A percentile compares a stretch with the other conserved stretches of the same genome.
phyloP scores from a whole-genome alignment of 1,140 invertebrate genomes.

The Drosophila biarmipes region DNA sequence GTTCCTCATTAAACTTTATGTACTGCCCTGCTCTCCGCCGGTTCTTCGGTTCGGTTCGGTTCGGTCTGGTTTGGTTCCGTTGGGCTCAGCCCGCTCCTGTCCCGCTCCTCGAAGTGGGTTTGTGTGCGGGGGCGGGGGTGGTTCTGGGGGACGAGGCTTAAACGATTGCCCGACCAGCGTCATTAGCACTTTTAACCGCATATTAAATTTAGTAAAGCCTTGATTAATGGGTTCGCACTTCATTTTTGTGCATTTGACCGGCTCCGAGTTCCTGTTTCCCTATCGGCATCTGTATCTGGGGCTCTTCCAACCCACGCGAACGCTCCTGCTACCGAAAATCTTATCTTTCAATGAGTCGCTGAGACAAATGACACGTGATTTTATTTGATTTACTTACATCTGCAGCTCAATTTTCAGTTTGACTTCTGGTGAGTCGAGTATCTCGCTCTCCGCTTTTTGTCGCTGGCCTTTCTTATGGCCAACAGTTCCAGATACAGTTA shows the following conservation, averaged over 20 bases:
- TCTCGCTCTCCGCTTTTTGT: constrained; percentile 38
- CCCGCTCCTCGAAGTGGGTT: constrained; percentile 16
- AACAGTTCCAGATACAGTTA: constrained; percentile 59
- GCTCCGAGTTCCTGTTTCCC: constrained; percentile 14
- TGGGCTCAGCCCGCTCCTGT: constrained; percentile 28
- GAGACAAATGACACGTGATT: constrained; percentile 83
- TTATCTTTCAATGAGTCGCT: constrained; percentile 76
- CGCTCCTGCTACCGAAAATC: constrained; percentile 62
- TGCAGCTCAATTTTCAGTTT: constrained; percentile 83
- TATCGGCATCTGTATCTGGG: not conserved
- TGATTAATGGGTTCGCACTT: constrained; percentile 72
- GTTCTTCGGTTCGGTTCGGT: constrained; percentile 23
- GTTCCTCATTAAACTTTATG: constrained; percentile 84
- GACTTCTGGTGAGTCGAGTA: constrained; percentile 66
- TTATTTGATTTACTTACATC: constrained; percentile 84
- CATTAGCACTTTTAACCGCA: constrained; percentile 84
- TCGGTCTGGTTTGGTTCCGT: constrained; percentile 10
- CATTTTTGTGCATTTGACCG: constrained; percentile 55
- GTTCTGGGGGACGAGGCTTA: constrained; percentile 43
- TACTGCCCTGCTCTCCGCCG: constrained; percentile 55
- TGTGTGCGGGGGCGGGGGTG: constrained; percentile 31
- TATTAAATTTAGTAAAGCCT: constrained; percentile 80
- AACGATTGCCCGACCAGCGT: constrained; percentile 75
- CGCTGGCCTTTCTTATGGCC: constrained; percentile 67
- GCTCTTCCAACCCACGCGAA: not conserved